A percentile compares a stretch with the other conserved stretches of the same genome.
Conservation (phyloP, 1,140 invertebrate genomes). For the Coelopa frigida region DNA sequence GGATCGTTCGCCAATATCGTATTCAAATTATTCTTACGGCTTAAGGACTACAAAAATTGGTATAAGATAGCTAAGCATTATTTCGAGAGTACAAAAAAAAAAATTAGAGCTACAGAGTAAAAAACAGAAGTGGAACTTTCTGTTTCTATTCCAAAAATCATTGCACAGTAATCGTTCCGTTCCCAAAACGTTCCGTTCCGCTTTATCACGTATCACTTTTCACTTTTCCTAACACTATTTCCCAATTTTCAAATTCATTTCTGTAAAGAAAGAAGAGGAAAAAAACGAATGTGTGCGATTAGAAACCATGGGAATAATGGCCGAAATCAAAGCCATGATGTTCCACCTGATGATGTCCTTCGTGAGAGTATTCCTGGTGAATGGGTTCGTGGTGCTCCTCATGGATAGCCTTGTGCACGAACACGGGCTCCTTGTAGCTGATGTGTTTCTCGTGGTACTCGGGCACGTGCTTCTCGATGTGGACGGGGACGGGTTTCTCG, state of each 20-base stretch:
- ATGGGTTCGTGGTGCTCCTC: conserved; percentile 14
- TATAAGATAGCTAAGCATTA: no score
- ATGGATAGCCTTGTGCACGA: conserved; percentile 37
- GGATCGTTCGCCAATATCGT: no score
- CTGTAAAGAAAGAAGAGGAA: background rate
- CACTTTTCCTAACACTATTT: no score
- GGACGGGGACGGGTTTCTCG: conserved; percentile 46
- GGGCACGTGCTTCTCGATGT: conserved; percentile 45
- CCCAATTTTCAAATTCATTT: background rate
- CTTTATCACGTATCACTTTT: no score
- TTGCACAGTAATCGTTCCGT: no score
- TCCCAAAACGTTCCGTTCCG: no score
- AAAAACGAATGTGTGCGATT: background rate
- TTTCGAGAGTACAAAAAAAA: no score
- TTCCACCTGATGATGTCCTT: background rate
- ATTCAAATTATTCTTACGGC: no score
- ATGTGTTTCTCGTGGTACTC: conserved; percentile 38
- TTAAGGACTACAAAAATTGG: no score
- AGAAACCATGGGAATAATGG: background rate
- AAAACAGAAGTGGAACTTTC: no score
- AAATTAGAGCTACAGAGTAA: background rate
- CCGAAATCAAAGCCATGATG: background rate
- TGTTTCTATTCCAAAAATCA: no score
- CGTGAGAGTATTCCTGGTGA: background rate
- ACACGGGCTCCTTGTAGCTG: conserved; percentile 38